Evolutionary conservation across 2,888 invertebrate species (phyloP).

Genomic region (Leuctra nigra): DNA sequence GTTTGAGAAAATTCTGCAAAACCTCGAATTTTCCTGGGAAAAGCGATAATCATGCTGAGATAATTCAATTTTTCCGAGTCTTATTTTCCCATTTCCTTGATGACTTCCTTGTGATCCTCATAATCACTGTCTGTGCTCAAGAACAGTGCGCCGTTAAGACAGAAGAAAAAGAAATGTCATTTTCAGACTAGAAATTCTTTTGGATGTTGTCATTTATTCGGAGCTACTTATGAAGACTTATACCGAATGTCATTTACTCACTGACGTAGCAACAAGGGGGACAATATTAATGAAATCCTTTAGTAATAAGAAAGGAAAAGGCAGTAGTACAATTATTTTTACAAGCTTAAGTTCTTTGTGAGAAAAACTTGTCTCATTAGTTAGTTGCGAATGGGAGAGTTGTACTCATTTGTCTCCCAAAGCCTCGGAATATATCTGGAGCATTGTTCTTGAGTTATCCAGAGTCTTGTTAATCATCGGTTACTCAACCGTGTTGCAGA

Average conservation of each 20-base stretch:
- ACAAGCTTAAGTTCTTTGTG: slow-evolving; percentile 17
- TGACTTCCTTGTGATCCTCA: too few species aligned
- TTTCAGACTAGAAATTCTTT: background rate
- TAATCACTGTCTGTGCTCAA: too few species aligned
- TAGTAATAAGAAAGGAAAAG: slow-evolving; percentile 13
- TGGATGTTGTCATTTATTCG: background rate
- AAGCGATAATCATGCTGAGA: too few species aligned
- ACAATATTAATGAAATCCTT: slow-evolving; percentile 11
- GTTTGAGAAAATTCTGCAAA: too few species aligned
- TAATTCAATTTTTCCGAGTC: too few species aligned
- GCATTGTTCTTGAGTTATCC: background rate
- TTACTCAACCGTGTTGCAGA: background rate
- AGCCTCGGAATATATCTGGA: too few species aligned
- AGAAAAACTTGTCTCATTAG: slow-evolving; percentile 16
- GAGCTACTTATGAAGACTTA: background rate
- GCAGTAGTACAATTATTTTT: slow-evolving; percentile 16
- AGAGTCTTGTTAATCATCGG: slow-evolving; percentile 9
- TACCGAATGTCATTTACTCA: background rate
- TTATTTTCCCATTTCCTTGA: too few species aligned
- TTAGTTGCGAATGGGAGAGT: slow-evolving; percentile 5
- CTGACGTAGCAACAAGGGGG: background rate
- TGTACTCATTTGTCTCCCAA: slow-evolving; percentile 10
- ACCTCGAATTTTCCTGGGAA: too few species aligned
- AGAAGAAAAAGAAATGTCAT: background rate
- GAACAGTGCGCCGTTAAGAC: too few species aligned